A percentile compares a stretch with the other conserved stretches of the same genome.
phyloP scores from a whole-genome alignment of 2,797 vertebrate genomes.

The Acanthiza pusilla region DNA sequence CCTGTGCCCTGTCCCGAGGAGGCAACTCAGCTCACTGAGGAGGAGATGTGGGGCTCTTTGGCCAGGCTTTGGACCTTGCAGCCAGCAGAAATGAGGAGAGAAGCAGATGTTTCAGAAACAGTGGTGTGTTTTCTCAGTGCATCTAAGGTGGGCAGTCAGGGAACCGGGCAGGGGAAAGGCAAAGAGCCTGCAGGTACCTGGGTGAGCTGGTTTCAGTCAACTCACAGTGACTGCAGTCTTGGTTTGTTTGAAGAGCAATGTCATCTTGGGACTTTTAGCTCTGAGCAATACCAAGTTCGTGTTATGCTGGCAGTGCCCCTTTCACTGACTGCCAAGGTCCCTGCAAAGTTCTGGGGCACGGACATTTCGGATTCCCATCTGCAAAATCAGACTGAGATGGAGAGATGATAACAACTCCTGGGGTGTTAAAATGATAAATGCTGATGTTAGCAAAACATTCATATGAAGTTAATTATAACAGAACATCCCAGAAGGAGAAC shows the following conservation, averaged over 20 bases:
- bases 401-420: neutral
- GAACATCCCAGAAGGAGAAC: conserved; percentile 40
- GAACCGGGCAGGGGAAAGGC: neutral
- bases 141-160: neutral
- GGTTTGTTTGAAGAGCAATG: neutral
- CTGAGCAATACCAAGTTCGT: neutral
- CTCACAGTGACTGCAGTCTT: neutral
- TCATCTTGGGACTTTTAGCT: neutral
- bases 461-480: conserved; percentile 43
- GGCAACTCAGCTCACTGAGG: neutral
- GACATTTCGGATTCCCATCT: neutral
- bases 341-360: neutral
- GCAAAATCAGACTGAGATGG: neutral
- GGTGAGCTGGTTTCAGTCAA: neutral
- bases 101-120: neutral
- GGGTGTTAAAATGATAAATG: conserved; percentile 12
- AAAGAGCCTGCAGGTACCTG: neutral
- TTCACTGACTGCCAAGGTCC: neutral
- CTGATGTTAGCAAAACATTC: neutral
- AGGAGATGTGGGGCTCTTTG: accelerated
- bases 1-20: neutral
- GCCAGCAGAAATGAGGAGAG: neutral
- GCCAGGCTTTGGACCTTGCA: neutral
- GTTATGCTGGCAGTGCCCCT: neutral
- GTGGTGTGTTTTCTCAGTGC: accelerated